Base-by-base conservation (phyloP, 2,113 vertebrate species). In the Tricholaema leucomelas region DNA sequence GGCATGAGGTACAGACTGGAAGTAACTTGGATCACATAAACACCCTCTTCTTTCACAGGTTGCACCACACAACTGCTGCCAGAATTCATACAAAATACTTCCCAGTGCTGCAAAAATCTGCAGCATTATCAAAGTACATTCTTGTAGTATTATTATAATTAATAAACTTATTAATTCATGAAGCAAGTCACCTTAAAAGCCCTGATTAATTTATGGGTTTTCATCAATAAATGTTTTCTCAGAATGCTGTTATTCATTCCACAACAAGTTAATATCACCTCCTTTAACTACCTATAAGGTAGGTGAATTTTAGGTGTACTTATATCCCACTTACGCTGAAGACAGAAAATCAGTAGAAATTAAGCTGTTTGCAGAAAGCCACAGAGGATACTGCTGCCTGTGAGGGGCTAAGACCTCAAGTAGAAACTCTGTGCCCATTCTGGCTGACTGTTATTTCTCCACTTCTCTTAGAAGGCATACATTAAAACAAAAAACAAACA, bases 151-250 rank as follows among this genome's bases (percentile, higher is more conserved):
- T 79, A 33, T 55, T 33, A 48, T 75, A 14, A 31, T 85, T 88
- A 85, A 69, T 77, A 67, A 56, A 81, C 10, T 54, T 63, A 85
- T 13, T 85, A 82, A 87, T 73, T 87, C 4, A 66, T 52, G 16
- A 84, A 87, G 65, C 23, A 84, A 66, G 89, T 55, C 86, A 87
- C 46, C n/a, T 82, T 66, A 66, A 82, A 87, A 95, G 36, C n/a
- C 18, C 55, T 13, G 33, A 73, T 50, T 70, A 8, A 70, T 81
- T 56, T 52, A 66, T 27, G 33, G 9, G 0, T 85, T 72, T 75
- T 60, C 46, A 80, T 21, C 64, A 77, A 59, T 46, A 78, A 72
- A 56, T 12, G 3, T 55, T 7, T 31, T 71, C 35, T 81, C 36
- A 52, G 21, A 24, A 38, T n/a, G 60, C 60, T 56, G 25, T 60